phyloP scores from a whole-genome alignment of 1,140 invertebrate species.

The Ectropis grisescens region DNA sequence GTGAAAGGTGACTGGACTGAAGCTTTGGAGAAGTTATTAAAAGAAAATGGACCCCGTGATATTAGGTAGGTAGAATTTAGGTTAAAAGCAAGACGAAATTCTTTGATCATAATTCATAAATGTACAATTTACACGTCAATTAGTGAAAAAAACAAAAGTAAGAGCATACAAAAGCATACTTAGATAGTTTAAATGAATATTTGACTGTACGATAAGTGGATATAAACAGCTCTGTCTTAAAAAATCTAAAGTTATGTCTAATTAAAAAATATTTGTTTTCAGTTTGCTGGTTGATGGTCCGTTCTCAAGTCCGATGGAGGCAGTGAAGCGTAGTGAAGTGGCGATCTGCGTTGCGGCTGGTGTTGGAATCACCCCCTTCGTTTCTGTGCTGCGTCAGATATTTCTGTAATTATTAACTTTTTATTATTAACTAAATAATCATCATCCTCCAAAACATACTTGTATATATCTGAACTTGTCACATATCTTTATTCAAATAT shows the following conservation, averaged over 20 bases:
- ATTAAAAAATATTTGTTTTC: conserved; percentile 7
- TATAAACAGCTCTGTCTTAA: too few species aligned
- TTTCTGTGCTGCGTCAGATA: conserved; percentile 32
- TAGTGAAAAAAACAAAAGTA: too few species aligned
- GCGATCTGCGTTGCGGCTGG: conserved; percentile 59
- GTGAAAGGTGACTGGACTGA: conserved; percentile 62
- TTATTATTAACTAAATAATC: too few species aligned
- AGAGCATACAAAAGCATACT: too few species aligned
- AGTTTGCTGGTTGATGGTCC: conserved; percentile 57
- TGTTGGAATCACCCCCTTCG: conserved; percentile 58
- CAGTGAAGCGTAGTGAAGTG: conserved; percentile 20
- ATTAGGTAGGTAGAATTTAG: conserved; percentile 38
- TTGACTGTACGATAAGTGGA: too few species aligned
- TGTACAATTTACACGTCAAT: too few species aligned
- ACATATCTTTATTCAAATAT: too few species aligned
- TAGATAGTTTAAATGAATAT: too few species aligned
- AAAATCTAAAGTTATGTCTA: too few species aligned
- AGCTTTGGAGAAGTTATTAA: conserved; percentile 36
- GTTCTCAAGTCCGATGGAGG: conserved; percentile 54
- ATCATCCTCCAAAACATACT: too few species aligned
- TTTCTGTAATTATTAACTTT: conserved; percentile 22
- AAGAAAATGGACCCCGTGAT: conserved; percentile 25
- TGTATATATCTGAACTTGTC: too few species aligned
- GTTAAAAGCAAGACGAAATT: neutral
- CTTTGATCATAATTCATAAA: too few species aligned